Conservation (phyloP, 2,113 vertebrate species). For the Serinus canaria region DNA sequence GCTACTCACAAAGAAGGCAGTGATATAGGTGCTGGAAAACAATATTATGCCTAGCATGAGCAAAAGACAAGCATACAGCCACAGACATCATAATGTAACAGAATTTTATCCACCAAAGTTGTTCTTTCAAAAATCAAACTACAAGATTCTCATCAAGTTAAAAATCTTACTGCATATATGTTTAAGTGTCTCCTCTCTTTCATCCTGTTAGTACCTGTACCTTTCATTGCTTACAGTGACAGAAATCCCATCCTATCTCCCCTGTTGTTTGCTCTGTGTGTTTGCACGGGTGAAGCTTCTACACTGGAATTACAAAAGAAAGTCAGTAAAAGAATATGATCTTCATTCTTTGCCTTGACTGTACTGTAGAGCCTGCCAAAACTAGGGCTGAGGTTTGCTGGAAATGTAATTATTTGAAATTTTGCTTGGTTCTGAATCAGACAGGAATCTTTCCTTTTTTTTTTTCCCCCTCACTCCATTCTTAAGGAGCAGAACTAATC, state of each 20-base stretch:
- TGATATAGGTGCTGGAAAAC: background rate
- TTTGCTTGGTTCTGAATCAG: constrained; percentile 9
- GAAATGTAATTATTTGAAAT: constrained; percentile 19
- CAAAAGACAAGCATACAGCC: background rate
- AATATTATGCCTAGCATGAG: background rate
- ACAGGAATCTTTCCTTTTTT: background rate
- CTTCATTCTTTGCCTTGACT: background rate
- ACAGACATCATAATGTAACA: background rate
- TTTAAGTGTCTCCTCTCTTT: background rate
- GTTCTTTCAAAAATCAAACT: background rate
- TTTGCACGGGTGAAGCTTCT: background rate
- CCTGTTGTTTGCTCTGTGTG: background rate
- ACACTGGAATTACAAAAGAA: background rate
- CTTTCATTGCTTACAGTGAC: background rate
- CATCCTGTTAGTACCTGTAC: background rate
- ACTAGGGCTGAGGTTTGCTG: constrained; percentile 1
- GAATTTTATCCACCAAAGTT: background rate
- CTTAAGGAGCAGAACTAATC: background rate
- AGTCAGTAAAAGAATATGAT: background rate
- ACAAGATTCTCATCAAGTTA: background rate
- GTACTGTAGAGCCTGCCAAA: background rate
- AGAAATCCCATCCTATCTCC: background rate
- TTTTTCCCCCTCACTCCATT: background rate
- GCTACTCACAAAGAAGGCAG: background rate
- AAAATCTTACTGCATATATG: background rate